Evolutionary conservation across 2,797 vertebrate genomes (phyloP).

Genomic region (Emys orbicularis): DNA sequence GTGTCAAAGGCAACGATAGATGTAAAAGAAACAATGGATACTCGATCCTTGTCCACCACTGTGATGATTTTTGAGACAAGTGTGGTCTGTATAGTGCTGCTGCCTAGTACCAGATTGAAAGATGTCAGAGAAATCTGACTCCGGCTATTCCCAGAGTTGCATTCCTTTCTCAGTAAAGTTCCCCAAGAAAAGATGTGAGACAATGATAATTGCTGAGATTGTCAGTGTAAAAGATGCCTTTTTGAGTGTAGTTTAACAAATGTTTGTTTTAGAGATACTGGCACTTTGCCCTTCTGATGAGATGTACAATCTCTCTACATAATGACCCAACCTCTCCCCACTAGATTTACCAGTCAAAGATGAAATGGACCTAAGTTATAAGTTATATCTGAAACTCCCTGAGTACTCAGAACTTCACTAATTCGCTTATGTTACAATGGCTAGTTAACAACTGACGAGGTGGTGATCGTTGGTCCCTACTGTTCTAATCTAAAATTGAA

Average conservation of each 20-base stretch:
- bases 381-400: not conserved
- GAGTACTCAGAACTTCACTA: not conserved
- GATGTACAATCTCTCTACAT: not conserved
- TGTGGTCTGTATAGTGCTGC: not conserved
- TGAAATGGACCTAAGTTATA: not conserved
- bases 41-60: accelerated
- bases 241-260: not conserved
- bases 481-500: not conserved
- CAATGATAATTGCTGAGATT: not conserved
- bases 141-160: not conserved
- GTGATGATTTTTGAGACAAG: not conserved
- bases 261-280: not conserved
- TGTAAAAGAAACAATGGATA: not conserved
- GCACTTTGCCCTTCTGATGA: not conserved
- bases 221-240: not conserved
- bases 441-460: not conserved
- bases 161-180: not conserved
- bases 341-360: not conserved
- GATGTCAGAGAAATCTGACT: not conserved
- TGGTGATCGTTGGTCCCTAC: not conserved
- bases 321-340: not conserved
- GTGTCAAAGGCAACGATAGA: not conserved
- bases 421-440: not conserved
- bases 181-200: accelerated
- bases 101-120: not conserved